phyloP scores from a whole-genome alignment of 2,797 vertebrate species.

The Anolis apletophallus region DNA sequence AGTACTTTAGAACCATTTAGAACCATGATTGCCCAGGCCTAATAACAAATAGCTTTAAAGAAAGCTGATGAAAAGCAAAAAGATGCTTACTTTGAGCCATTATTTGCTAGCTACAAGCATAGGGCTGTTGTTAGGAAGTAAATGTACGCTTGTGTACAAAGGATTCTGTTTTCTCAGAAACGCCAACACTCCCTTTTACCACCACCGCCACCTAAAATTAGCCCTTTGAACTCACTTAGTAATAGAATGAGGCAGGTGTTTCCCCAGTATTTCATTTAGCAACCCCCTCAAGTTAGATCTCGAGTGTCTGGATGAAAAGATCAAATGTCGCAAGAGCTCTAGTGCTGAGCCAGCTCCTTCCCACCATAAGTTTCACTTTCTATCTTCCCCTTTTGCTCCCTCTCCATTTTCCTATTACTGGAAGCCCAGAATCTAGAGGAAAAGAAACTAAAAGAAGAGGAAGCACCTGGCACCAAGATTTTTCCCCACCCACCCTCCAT shows the following conservation, averaged over 20 bases:
- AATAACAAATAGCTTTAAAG: too few species aligned
- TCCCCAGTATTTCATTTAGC: too few species aligned
- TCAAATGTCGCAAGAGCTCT: neutral
- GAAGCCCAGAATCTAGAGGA: neutral
- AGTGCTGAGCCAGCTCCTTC: neutral
- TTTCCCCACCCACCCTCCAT: neutral
- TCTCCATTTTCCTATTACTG: neutral
- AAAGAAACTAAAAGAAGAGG: too few species aligned
- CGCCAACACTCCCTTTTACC: neutral
- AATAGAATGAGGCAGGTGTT: neutral
- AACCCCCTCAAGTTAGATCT: neutral
- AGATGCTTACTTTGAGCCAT: neutral
- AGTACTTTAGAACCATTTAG: too few species aligned
- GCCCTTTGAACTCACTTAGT: neutral
- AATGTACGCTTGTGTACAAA: neutral
- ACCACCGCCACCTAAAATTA: neutral
- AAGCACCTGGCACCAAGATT: neutral
- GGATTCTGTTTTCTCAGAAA: neutral
- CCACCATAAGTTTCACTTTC: conserved; percentile 53
- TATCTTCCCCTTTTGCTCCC: neutral
- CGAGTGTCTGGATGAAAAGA: neutral
- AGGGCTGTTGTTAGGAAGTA: neutral
- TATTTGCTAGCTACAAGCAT: neutral
- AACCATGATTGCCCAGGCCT: too few species aligned
- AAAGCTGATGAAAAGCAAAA: too few species aligned